Percentiles rank a stretch among this genome's conserved stretches.
Evolutionary conservation across 2,888 invertebrate species (phyloP).

Genomic region (Mactromeris polynyma): DNA sequence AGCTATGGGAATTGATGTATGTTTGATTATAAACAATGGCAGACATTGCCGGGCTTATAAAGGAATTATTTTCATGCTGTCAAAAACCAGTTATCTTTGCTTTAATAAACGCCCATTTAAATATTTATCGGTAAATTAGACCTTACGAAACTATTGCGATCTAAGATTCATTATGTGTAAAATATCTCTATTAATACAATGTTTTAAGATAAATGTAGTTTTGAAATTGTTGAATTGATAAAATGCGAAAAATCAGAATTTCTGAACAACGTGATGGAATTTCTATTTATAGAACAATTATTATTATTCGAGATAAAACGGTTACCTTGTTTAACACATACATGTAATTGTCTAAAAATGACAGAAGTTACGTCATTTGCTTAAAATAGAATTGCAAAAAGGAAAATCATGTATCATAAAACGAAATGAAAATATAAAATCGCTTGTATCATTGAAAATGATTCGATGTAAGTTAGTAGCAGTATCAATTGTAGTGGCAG

Average conservation of each 20-base stretch:
- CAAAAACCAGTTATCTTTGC: background rate
- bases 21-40: slow-evolving; percentile 9
- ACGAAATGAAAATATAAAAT: too few species aligned
- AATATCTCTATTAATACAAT: background rate
- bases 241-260: background rate
- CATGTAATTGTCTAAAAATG: background rate
- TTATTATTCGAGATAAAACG: background rate
- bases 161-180: background rate
- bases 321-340: background rate
- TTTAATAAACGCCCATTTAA: background rate
- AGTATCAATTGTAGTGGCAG: too few species aligned
- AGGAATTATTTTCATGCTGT: slow-evolving; percentile 23
- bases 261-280: background rate
- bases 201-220: background rate
- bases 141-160: background rate
- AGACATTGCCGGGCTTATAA: background rate
- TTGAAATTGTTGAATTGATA: background rate
- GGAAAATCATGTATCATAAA: too few species aligned
- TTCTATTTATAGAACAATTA: slow-evolving; percentile 7
- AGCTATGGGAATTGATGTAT: slow-evolving; percentile 23
- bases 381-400: background rate
- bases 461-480: too few species aligned
- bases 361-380: background rate
- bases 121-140: background rate
- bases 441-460: too few species aligned